Conservation (phyloP, 2,797 vertebrate genomes). For the Enteromius viviparus region DNA sequence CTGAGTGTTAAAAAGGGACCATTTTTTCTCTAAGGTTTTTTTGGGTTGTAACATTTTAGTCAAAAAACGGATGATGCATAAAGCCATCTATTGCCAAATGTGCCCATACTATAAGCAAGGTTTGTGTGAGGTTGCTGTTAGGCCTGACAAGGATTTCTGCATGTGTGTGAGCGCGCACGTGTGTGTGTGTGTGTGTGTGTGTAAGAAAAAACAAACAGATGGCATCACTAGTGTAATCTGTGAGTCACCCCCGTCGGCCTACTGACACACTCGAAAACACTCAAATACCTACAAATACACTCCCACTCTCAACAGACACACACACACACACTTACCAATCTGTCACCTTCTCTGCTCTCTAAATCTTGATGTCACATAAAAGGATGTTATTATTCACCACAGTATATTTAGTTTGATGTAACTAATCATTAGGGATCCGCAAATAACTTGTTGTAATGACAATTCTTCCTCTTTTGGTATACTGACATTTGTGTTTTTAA, state of each 20-base stretch:
- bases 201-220: constrained; percentile 36
- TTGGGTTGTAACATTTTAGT: neutral
- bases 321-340: neutral
- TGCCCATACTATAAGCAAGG: neutral
- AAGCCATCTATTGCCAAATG: neutral
- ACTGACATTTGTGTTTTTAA: neutral
- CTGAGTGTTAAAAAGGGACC: too few relatives aligned
- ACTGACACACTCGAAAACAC: constrained; percentile 26
- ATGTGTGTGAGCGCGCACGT: neutral
- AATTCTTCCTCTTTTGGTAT: neutral
- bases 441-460: neutral
- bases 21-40: too few relatives aligned
- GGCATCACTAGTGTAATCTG: constrained; percentile 46
- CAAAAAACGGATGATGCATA: neutral
- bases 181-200: constrained; percentile 41
- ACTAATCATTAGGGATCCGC: too few relatives aligned
- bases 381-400: neutral
- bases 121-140: constrained; percentile 13
- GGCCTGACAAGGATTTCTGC: neutral
- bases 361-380: constrained; percentile 1
- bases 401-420: neutral
- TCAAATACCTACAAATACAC: neutral
- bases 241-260: constrained; percentile 39
- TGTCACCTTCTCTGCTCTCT: neutral
- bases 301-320: neutral